These are phyloP conservation scores for Caerostris extrusa DNA, from an alignment of 1,140 invertebrate species.

Conservation along the genomic window DNA sequence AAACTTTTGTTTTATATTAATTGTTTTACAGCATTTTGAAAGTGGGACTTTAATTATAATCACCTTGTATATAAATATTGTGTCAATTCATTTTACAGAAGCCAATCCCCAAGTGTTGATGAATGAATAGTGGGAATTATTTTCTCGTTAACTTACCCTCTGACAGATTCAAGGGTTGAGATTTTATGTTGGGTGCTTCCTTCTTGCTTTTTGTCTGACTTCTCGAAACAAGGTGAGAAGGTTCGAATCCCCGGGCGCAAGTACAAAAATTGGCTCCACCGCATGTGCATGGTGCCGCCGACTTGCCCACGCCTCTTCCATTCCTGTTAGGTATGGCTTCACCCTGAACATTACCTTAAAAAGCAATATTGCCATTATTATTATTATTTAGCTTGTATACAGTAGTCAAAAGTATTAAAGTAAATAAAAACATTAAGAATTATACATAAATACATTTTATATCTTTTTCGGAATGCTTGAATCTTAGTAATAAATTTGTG, in stretches of 20 bases:
- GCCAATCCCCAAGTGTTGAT: too few relatives aligned
- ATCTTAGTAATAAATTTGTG: too few relatives aligned
- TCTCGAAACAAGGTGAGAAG: not conserved
- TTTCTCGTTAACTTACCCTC: not conserved
- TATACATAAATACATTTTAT: not conserved
- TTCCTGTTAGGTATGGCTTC: not conserved
- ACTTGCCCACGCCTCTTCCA: slow-evolving; percentile 38
- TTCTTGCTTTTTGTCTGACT: not conserved
- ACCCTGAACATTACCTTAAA: slow-evolving; percentile 45
- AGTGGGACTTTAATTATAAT: too few relatives aligned
- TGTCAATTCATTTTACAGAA: too few relatives aligned
- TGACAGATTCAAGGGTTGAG: slow-evolving; percentile 2
- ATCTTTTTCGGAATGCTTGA: too few relatives aligned
- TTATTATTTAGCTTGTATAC: not conserved
- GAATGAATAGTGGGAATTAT: too few relatives aligned
- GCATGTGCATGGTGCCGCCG: slow-evolving; percentile 61
- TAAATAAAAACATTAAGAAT: too few relatives aligned
- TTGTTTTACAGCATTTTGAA: too few relatives aligned
- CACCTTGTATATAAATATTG: too few relatives aligned
- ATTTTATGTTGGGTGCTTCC: not conserved
- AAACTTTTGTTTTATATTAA: too few relatives aligned
- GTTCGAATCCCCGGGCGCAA: slow-evolving; percentile 10
- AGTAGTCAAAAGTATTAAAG: not conserved
- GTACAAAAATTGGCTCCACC: slow-evolving; percentile 12
- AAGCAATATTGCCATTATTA: not conserved